These are phyloP conservation scores for Malthinus seriepunctatus DNA, from an alignment of 2,888 invertebrate species.

Conservation along the genomic window DNA sequence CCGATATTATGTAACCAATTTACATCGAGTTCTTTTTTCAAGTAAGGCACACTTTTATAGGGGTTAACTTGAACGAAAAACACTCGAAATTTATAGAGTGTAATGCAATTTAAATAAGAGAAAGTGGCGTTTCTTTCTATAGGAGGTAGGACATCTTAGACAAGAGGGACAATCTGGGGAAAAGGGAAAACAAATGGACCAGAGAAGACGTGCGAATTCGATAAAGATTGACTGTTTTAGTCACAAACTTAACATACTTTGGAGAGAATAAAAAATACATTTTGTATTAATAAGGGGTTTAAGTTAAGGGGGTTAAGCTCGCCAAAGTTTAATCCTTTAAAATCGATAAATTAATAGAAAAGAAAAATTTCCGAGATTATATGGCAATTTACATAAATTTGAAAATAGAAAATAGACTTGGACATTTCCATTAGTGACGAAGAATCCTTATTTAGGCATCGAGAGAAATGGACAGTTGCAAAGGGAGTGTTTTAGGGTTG, in stretches of 20 bases:
- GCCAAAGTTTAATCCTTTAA: neutral
- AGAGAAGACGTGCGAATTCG: slow-evolving; percentile 52
- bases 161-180: slow-evolving; percentile 45
- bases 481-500: slow-evolving; percentile 40
- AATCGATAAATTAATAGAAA: neutral
- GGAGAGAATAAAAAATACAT: neutral
- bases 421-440: slow-evolving; percentile 25
- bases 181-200: slow-evolving; percentile 49
- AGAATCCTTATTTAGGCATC: slow-evolving; percentile 42
- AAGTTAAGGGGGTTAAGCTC: too few species aligned
- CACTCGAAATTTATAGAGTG: slow-evolving; percentile 38
- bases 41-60: too few species aligned
- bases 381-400: neutral
- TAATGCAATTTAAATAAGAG: slow-evolving; percentile 57
- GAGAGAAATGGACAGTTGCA: slow-evolving; percentile 42
- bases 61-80: slow-evolving; percentile 28
- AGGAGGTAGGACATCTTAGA: slow-evolving; percentile 35
- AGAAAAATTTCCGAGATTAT: neutral
- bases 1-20: slow-evolving; percentile 16
- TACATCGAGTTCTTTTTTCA: slow-evolving; percentile 9
- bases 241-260: slow-evolving; percentile 25
- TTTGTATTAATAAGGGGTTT: too few species aligned
- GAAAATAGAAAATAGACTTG: slow-evolving; percentile 2
- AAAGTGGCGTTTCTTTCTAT: slow-evolving; percentile 47
- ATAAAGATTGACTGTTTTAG: slow-evolving; percentile 47